Evolutionary conservation across 2,113 vertebrate genomes (phyloP).

Genomic region (Pogonocichla stellata): DNA sequence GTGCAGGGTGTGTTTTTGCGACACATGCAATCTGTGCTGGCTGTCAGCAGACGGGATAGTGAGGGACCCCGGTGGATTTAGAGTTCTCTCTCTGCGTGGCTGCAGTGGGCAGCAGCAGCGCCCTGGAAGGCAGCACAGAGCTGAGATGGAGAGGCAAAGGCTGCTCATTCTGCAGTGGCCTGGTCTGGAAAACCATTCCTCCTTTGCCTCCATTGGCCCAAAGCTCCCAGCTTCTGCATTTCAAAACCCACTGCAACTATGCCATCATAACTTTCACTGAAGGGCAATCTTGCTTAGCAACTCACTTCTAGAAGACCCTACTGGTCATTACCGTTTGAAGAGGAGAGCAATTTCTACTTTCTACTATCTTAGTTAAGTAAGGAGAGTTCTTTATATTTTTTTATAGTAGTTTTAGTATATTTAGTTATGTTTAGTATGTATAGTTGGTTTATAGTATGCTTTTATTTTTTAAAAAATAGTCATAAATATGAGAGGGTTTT

Average conservation of each 20-base stretch:
- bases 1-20: not conserved
- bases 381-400: not conserved
- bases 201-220: accelerated
- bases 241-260: not conserved
- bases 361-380: not conserved
- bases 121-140: accelerated
- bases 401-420: too few relatives aligned
- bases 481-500: not conserved
- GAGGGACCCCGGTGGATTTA: not conserved
- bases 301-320: not conserved
- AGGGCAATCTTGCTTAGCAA: not conserved
- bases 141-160: accelerated
- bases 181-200: not conserved
- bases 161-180: not conserved
- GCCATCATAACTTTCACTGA: not conserved
- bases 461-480: not conserved
- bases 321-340: not conserved
- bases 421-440: too few relatives aligned
- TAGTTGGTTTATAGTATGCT: not conserved
- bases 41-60: not conserved
- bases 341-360: not conserved
- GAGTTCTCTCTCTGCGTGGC: accelerated
- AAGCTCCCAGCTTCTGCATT: not conserved
- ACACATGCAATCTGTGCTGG: not conserved
- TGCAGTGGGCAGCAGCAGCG: not conserved